Conservation (phyloP, 1,140 invertebrate genomes). For the Drosophila lacertosa region DNA sequence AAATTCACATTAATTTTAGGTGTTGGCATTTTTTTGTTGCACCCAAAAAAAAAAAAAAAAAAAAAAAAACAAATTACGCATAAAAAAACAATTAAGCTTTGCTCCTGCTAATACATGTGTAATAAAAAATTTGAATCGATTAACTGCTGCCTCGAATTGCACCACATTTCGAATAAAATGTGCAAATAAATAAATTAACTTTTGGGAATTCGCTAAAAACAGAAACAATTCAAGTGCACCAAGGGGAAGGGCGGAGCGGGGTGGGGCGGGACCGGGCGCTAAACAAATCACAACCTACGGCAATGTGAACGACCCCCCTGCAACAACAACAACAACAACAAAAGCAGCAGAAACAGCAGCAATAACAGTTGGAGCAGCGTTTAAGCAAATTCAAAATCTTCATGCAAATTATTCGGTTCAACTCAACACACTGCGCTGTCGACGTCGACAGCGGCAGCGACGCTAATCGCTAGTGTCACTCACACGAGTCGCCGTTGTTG, state of each 20-base stretch:
- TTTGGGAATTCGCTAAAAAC: slow-evolving; percentile 31
- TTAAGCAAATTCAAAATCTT: slow-evolving; percentile 62
- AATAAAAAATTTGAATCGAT: slow-evolving; percentile 20
- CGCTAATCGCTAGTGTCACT: slow-evolving; percentile 78
- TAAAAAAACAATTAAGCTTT: slow-evolving; percentile 6
- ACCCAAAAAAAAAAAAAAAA: too few relatives aligned
- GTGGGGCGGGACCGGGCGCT: background rate
- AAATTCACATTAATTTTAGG: slow-evolving; percentile 41
- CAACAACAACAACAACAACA: slow-evolving; percentile 12
- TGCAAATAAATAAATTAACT: slow-evolving; percentile 48
- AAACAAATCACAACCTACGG: slow-evolving; percentile 66
- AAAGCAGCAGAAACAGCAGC: slow-evolving; percentile 5
- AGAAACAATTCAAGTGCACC: slow-evolving; percentile 50
- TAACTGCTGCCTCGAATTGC: slow-evolving; percentile 18
- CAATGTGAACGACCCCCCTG: slow-evolving; percentile 67
- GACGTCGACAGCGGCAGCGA: slow-evolving; percentile 22
- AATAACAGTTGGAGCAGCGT: slow-evolving; percentile 31
- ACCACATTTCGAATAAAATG: slow-evolving; percentile 44
- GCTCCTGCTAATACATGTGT: background rate
- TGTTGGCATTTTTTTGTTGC: background rate
- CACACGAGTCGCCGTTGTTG: slow-evolving; percentile 53
- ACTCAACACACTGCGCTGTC: slow-evolving; percentile 21
- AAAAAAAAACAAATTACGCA: slow-evolving; percentile 7
- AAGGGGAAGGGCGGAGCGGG: slow-evolving; percentile 15
- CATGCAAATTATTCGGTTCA: slow-evolving; percentile 78